Conservation (phyloP, 2,888 invertebrate genomes). For the Hirtodrosophila trivittata region DNA sequence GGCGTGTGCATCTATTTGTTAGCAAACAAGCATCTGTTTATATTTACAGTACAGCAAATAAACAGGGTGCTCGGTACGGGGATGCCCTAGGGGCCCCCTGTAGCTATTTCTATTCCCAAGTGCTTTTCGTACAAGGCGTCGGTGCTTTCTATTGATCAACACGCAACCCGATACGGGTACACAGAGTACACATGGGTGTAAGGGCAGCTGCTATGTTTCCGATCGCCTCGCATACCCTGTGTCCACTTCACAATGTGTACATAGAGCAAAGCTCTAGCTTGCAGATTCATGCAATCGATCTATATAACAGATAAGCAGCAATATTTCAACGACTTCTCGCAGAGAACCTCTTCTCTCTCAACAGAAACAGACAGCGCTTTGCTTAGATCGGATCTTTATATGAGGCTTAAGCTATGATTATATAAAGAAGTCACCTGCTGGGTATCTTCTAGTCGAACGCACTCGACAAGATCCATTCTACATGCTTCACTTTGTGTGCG, state of each 20-base stretch:
- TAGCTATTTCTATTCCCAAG: conserved; percentile 45
- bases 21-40: conserved; percentile 59
- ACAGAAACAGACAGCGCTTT: too few species aligned
- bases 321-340: too few species aligned
- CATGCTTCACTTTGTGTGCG: conserved; percentile 42
- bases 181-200: conserved; percentile 28
- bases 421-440: too few species aligned
- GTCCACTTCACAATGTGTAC: too few species aligned
- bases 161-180: conserved; percentile 66
- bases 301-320: background rate
- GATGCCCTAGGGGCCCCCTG: conserved; percentile 10
- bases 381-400: too few species aligned
- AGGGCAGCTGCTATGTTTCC: background rate
- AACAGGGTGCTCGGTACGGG: conserved; percentile 16
- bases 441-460: too few species aligned
- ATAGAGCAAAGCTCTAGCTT: too few species aligned
- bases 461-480: too few species aligned
- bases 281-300: too few species aligned
- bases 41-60: conserved; percentile 53
- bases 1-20: conserved; percentile 67
- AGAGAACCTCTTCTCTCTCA: too few species aligned
- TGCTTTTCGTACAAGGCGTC: conserved; percentile 47
- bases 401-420: too few species aligned
- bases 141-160: conserved; percentile 67
- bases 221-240: background rate